A percentile compares a stretch with the other conserved stretches of the same genome.
Evolutionary conservation across 2,797 vertebrate genomes (phyloP).

Genomic region (Tokudaia muenninki): DNA sequence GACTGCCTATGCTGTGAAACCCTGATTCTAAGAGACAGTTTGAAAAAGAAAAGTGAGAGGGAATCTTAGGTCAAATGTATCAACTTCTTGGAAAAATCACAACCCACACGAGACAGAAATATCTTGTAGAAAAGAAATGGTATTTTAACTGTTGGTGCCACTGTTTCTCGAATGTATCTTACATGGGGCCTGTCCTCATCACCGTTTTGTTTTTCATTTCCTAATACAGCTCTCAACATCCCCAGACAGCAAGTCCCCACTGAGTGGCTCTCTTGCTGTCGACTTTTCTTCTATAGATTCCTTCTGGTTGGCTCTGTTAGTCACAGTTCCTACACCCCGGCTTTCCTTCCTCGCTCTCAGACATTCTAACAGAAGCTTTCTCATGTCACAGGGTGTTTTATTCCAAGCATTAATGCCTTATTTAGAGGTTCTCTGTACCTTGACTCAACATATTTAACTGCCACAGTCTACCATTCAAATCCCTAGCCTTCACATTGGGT

Average conservation of each 20-base stretch:
- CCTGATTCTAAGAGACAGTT: constrained; percentile 20
- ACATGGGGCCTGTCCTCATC: background rate
- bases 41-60: background rate
- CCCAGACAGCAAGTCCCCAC: background rate
- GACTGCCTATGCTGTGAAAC: background rate
- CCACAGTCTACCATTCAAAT: background rate
- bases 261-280: too few relatives aligned
- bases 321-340: background rate
- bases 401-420: background rate
- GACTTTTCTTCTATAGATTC: background rate
- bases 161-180: background rate
- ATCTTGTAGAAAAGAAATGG: background rate
- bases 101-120: background rate
- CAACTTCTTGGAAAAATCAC: constrained; percentile 29
- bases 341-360: background rate
- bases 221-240: background rate
- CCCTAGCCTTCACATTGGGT: background rate
- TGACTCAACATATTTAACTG: background rate
- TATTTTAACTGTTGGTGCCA: background rate
- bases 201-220: background rate
- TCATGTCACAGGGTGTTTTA: background rate
- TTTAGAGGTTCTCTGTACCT: background rate
- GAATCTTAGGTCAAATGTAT: background rate
- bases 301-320: background rate
- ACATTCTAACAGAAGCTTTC: background rate